phyloP scores from a whole-genome alignment of 2,888 invertebrate species.

The Choristoneura rosaceana region DNA sequence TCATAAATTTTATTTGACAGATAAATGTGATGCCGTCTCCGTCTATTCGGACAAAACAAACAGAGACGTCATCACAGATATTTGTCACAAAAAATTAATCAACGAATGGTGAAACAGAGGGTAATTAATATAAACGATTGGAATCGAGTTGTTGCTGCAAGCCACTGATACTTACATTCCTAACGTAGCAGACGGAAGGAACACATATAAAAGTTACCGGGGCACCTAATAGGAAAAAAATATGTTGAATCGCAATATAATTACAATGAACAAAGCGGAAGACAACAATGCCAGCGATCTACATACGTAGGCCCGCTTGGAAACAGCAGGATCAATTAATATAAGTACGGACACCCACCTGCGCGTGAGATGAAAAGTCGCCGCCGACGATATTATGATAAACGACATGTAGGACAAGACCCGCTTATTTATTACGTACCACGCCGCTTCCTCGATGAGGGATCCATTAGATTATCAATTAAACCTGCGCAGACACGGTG shows the following conservation, averaged over 20 bases:
- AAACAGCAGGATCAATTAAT: conserved; percentile 42
- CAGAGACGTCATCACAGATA: too few species aligned
- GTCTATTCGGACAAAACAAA: too few species aligned
- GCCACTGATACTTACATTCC: too few species aligned
- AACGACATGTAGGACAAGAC: conserved; percentile 40
- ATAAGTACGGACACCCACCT: conserved; percentile 37
- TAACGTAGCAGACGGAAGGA: conserved; percentile 19
- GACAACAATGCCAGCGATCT: conserved; percentile 38
- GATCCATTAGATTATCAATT: conserved; percentile 40
- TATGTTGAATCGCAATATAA: conserved; percentile 3
- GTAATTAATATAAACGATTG: too few species aligned
- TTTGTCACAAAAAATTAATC: too few species aligned
- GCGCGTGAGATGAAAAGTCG: conserved; percentile 36
- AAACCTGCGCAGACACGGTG: conserved; percentile 14
- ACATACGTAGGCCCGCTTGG: conserved; percentile 35
- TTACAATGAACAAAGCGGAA: conserved; percentile 35
- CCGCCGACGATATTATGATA: conserved; percentile 40
- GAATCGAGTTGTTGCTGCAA: neutral
- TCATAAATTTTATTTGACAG: neutral
- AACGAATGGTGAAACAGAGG: too few species aligned
- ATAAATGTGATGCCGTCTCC: neutral
- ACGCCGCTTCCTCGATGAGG: conserved; percentile 23
- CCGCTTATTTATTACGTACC: conserved; percentile 33
- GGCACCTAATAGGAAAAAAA: conserved; percentile 19
- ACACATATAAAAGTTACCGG: conserved; percentile 9